Evolutionary conservation across 2,888 invertebrate species (phyloP).

Genomic region (Aquatica leii): DNA sequence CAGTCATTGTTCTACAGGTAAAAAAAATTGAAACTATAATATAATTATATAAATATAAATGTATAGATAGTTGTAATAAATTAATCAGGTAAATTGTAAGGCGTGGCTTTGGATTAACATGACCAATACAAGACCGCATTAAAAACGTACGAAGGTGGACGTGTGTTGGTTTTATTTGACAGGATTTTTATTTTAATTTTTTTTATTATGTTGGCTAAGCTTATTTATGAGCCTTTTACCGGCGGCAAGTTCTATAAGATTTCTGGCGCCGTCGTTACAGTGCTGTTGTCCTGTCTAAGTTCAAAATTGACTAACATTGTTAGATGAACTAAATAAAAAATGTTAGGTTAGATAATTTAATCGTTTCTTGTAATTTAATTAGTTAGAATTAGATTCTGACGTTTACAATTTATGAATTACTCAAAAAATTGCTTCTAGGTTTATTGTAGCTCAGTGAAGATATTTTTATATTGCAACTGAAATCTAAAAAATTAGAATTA

Average conservation of each 20-base stretch:
- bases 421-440: no score
- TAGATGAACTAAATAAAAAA: conserved; percentile 15
- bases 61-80: conserved; percentile 13
- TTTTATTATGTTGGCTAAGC: conserved; percentile 48
- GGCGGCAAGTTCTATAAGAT: conserved; percentile 52
- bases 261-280: conserved; percentile 52
- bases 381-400: no score
- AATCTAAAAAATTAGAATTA: no score
- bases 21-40: not conserved
- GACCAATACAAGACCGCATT: conserved; percentile 36
- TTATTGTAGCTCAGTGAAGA: no score
- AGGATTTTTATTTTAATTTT: conserved; percentile 36
- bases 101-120: conserved; percentile 34
- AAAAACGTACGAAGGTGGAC: conserved; percentile 41
- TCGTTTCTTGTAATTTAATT: no score
- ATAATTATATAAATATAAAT: conserved; percentile 22
- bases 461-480: no score
- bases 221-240: conserved; percentile 58
- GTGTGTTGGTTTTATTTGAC: conserved; percentile 48
- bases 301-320: conserved; percentile 37
- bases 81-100: conserved; percentile 27
- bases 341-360: no score
- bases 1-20: no score
- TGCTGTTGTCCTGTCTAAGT: conserved; percentile 34
- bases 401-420: no score